Percentiles rank a stretch among this genome's conserved stretches.
Conservation (phyloP, 2,113 vertebrate genomes). For the Holacanthus passer region DNA sequence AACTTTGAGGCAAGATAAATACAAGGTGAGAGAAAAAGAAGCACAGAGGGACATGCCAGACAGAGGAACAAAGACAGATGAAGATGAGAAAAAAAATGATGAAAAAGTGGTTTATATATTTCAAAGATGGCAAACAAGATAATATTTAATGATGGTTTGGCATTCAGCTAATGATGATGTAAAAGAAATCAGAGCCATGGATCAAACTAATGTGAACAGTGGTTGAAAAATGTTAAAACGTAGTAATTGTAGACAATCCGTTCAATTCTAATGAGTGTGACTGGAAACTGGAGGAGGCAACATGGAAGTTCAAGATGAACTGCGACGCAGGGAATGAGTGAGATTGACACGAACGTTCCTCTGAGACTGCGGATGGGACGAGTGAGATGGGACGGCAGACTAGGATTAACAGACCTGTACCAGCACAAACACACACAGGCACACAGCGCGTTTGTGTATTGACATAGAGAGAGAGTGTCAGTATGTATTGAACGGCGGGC, state of each 20-base stretch:
- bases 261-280: neutral
- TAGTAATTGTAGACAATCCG: neutral
- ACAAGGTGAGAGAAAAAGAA: conserved; percentile 62
- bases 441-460: conserved; percentile 70
- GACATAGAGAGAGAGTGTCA: conserved; percentile 81
- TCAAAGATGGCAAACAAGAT: conserved; percentile 25
- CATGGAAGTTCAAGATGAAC: conserved; percentile 40
- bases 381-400: conserved; percentile 33
- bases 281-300: conserved; percentile 31
- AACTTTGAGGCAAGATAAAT: conserved; percentile 61
- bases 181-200: neutral
- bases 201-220: neutral
- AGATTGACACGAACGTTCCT: conserved; percentile 51
- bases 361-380: conserved; percentile 37
- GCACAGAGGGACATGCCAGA: conserved; percentile 23
- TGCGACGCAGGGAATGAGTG: conserved; percentile 12
- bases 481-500: conserved; percentile 79
- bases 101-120: conserved; percentile 12
- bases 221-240: neutral
- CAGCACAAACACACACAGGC: conserved; percentile 2
- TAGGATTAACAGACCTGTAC: conserved; percentile 63
- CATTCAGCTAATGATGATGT: neutral
- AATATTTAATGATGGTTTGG: neutral
- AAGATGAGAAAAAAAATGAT: conserved; percentile 16
- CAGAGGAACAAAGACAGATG: conserved; percentile 22